Base-by-base conservation (phyloP, 2,888 invertebrate species). In the Glyphotaelius pellucidus region DNA sequence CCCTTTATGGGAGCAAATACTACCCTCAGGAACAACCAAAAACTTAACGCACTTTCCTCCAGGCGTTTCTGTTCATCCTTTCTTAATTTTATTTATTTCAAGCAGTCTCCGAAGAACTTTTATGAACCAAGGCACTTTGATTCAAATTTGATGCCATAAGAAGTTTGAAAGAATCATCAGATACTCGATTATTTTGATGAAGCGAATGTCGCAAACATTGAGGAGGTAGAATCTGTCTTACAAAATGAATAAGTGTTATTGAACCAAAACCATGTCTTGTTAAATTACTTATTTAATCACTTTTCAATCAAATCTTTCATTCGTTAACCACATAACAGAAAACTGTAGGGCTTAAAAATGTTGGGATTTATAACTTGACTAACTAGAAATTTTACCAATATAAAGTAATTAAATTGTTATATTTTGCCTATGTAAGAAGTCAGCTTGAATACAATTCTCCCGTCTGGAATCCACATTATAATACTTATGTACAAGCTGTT, bases 1-100 rank as follows among this genome's bases (percentile, higher is more conserved):
- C 90, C 90, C 85, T 91, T 91, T 89, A 89, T 85, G 91, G 91
- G 90, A 90, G 80, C 67, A 91, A 91, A 91, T 91, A 85, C 67
- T 47, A 89, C 91, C 84, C 91, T 19, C 31, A 80, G 90, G 91
- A 90, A 85, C 86, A 31, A 79, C 86, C 38, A 80, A 88, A 35
- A 91, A 91, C 79, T 90, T 81, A 83, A 90, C 90, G 85, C 88
- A 88, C 52, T 67, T 67, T 67, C 9, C 35, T 30, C 25, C 30
- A 88, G 88, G 30, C 47, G 83, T 86, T 86, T 30, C 67, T n/a
- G 30, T 67, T 88, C 52, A 88, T 67, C 31, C 88, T 30, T 52
- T 67, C 35, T 67, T 88, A 67, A 88, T 88, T 86, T 86, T 86
- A 42, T 86, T 86, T 86, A 30, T 83, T 38, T 32, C 83, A 67